Evolutionary conservation across 2,113 vertebrate genomes (phyloP).

Genomic region (Tapirus terrestris): DNA sequence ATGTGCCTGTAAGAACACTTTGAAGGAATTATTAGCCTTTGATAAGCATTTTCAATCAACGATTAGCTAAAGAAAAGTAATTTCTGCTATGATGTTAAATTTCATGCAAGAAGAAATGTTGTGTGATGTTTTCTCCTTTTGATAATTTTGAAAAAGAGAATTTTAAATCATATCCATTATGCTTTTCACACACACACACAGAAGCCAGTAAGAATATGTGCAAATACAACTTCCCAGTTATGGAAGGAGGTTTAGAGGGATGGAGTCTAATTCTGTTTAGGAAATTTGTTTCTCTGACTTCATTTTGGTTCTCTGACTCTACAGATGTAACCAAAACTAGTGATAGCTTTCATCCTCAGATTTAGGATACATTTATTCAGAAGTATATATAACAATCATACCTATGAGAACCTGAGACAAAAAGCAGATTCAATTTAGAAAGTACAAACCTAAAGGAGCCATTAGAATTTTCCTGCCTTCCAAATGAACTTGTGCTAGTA

Average conservation of each 20-base stretch:
- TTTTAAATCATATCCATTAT: constrained; percentile 74
- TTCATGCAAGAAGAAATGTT: neutral
- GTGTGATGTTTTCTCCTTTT: constrained; percentile 39
- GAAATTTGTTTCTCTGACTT: constrained; percentile 14
- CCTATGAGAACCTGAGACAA: neutral
- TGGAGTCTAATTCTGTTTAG: constrained; percentile 76
- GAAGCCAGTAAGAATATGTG: constrained; percentile 69
- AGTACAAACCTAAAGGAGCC: neutral
- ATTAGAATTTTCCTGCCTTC: neutral
- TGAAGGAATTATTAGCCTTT: neutral
- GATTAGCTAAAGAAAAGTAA: neutral
- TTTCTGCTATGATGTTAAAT: constrained; percentile 6
- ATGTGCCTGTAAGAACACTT: neutral
- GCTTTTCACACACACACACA: neutral
- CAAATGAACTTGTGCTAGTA: neutral
- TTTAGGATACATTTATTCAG: neutral
- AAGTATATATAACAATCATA: neutral
- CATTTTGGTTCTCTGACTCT: constrained; percentile 1
- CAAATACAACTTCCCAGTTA: constrained; percentile 66
- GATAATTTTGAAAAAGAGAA: constrained; percentile 65
- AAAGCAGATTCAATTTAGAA: neutral
- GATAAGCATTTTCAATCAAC: neutral
- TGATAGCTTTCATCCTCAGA: constrained; percentile 1
- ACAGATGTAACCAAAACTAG: constrained; percentile 43
- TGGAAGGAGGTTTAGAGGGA: constrained; percentile 46